Evolutionary conservation across 2,888 invertebrate genomes (phyloP), one percentile per base, ranked within the genome.

Genomic region (Endotricha flammealis): DNA sequence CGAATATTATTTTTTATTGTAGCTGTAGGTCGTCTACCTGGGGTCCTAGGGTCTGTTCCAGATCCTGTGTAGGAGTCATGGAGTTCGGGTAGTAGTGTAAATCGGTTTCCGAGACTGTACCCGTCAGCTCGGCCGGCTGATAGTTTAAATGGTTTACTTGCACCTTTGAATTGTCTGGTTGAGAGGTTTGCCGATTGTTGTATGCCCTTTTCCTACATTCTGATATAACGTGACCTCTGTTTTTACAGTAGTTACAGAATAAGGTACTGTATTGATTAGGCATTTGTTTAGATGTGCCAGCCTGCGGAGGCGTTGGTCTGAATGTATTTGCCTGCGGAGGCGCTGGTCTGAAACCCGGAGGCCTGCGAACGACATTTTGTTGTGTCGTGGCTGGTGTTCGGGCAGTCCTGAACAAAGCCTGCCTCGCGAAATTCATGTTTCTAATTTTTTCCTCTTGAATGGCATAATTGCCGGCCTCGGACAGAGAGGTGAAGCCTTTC

Each of bases 361-460:
- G 16, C 16, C 16, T 3, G 4, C 6, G 4, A 6, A 16, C 4
- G 16, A n/a, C n/a, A n/a, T n/a, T n/a, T n/a, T n/a, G n/a, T n/a
- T n/a, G n/a, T n/a, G 16, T 4, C 16, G 16, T 16, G 16, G 12
- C 12, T 11, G 31, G 12, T 20, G 12, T 16, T 11, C 6, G 10
- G 10, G 17, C 12, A 5, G 10, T 3, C 22, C 9, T 37, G 23
- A 17, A 42, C 1, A 37, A n/a, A 0, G 12, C 2, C 14, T 48
- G 46, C 11, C 49, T 37, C 1, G 48, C 44, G 1, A 6, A 7
- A 7, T 52, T 50, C 51, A 53, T 51, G 1, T 36, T 36, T 3
- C 42, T 27, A 4, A 45, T 44, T 36, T 58, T 52, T 4, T 56
- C 52, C 29, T 56, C 54, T 9, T 51, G 53, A 2, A 53, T 47